phyloP scores from a whole-genome alignment of 2,888 invertebrate species.

The Ophion ventricosus region DNA sequence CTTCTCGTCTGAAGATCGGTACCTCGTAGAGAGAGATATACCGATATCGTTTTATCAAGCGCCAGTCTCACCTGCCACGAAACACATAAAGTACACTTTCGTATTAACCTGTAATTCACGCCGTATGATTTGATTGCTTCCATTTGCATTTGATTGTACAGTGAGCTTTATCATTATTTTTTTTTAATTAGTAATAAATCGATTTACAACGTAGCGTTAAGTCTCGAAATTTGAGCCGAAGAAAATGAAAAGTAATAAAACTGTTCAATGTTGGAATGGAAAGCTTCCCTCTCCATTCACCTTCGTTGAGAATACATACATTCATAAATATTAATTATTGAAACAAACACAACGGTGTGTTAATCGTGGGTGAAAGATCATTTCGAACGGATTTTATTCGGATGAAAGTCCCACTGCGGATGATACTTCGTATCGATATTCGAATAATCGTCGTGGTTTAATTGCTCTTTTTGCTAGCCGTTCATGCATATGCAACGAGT shows the following conservation, averaged over 20 bases:
- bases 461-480: constrained; percentile 34
- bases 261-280: background rate
- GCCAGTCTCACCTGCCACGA: constrained; percentile 77
- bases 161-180: background rate
- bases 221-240: background rate
- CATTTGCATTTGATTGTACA: no score
- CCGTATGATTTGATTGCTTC: background rate
- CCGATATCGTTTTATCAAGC: constrained; percentile 78
- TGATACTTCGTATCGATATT: constrained; percentile 50
- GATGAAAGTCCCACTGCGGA: background rate
- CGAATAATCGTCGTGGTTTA: constrained; percentile 53
- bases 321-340: background rate
- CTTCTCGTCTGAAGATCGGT: constrained; percentile 76
- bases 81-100: background rate
- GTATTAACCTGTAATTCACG: background rate
- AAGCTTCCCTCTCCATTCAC: background rate
- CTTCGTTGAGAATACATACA: background rate
- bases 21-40: constrained; percentile 77
- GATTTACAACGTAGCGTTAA: background rate
- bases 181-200: background rate
- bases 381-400: background rate
- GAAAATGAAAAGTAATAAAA: background rate
- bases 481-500: constrained; percentile 63
- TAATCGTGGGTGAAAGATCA: background rate
- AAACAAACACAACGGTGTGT: background rate